Evolutionary conservation across 2,797 vertebrate genomes (phyloP), one percentile per base, ranked within the genome.

Genomic region (Eulemur mongoz): DNA sequence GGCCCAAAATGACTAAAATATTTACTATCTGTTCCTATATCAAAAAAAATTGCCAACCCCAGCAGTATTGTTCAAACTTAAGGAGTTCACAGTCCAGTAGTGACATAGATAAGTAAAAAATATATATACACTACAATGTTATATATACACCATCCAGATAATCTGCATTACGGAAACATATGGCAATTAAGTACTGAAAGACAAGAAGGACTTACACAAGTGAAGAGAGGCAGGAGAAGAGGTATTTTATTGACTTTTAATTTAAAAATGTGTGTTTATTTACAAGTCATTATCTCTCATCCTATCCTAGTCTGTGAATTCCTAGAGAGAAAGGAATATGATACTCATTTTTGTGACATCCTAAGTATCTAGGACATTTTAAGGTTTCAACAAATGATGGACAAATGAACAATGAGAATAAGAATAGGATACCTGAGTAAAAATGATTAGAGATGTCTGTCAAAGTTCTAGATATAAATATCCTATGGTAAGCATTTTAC

Each of bases 231-330:
- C 20, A 72, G 79, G 4, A 89, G 3, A 81, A 76, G 32, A 84
- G 15, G 7, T 54, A 72, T 85, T 89, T 91, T 84, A 93, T 45
- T 91, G 88, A 93, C 63, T 67, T 94, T 67, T 67, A 92, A 93
- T n/a, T 91, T 73, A 20, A 67, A 81, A 81, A 73, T 85, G 57
- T 45, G 4, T 79, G 73, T 73, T 89, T 84, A 72, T 81, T 87
- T 95, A 91, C 8, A 76, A 75, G 45, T 87, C 30, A 86, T 94
- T 88, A 73, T 88, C 50, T 61, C 20, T 91, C 15, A 95, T 63
- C 48, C 32, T 84, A 93, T 63, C 48, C 32, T 84, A 93, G 18
- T 83, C 52, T 95, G 75, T 88, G 45, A 93, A 85, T 83, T 93
- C 54, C 54, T 43, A 78, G 38, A 94, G 30, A 9, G 25, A 93